phyloP scores from a whole-genome alignment of 1,140 invertebrate species.

The Dendrolimus kikuchii region DNA sequence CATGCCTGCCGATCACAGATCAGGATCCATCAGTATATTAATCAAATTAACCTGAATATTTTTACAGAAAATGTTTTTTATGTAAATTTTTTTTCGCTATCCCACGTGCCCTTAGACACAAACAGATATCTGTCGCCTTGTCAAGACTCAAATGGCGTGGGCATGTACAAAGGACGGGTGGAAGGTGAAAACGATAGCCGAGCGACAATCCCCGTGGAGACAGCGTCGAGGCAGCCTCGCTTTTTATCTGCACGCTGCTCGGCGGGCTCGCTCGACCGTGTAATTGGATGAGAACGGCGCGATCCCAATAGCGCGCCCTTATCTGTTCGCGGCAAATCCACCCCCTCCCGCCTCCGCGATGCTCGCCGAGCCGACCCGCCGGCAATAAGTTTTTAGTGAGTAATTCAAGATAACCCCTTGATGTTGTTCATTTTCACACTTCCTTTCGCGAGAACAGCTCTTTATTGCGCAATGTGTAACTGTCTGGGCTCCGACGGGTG shows the following conservation, averaged over 20 bases:
- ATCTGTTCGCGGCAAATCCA: slow-evolving; percentile 68
- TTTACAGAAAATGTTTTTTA: not conserved
- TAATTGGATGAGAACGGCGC: slow-evolving; percentile 71
- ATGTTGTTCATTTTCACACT: slow-evolving; percentile 72
- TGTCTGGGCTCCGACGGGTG: slow-evolving; percentile 61
- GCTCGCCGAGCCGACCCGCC: slow-evolving; percentile 28
- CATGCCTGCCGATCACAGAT: too few relatives aligned
- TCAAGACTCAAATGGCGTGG: slow-evolving; percentile 18
- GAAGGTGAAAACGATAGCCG: slow-evolving; percentile 62
- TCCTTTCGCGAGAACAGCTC: slow-evolving; percentile 71
- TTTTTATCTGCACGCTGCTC: slow-evolving; percentile 55
- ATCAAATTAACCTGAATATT: too few relatives aligned
- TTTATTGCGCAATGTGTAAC: slow-evolving; percentile 72
- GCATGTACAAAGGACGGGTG: slow-evolving; percentile 31
- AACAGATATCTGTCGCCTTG: slow-evolving; percentile 8
- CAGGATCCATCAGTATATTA: too few relatives aligned
- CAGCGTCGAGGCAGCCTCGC: slow-evolving; percentile 48
- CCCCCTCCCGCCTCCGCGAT: slow-evolving; percentile 29
- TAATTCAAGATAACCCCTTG: slow-evolving; percentile 72
- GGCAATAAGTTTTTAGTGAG: slow-evolving; percentile 71
- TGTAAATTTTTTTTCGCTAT: not conserved
- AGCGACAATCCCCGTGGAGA: slow-evolving; percentile 67
- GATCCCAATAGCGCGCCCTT: slow-evolving; percentile 68
- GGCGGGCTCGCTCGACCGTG: slow-evolving; percentile 64
- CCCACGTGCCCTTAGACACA: not conserved